Conservation (phyloP, 2,113 vertebrate genomes). For the Ceratotherium simum region DNA sequence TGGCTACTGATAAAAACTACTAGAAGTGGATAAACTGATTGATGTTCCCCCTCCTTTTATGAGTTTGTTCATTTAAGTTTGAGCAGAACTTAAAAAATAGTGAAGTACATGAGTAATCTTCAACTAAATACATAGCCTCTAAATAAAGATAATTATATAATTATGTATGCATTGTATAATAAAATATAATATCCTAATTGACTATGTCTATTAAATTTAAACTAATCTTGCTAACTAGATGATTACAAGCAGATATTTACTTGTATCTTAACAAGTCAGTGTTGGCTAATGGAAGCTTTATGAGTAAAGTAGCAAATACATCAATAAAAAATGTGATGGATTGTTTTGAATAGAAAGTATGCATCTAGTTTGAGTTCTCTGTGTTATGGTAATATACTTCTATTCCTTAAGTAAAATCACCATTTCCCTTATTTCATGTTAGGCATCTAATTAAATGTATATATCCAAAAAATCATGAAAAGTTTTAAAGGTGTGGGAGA, state of each 20-base stretch:
- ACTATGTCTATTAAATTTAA: background rate
- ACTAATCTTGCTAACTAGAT: background rate
- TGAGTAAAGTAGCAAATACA: background rate
- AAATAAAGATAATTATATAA: background rate
- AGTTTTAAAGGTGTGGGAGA: background rate
- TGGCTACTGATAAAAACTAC: background rate
- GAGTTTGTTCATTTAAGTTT: background rate
- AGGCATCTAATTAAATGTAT: background rate
- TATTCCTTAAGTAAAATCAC: background rate
- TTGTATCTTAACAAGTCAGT: background rate
- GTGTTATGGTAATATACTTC: background rate
- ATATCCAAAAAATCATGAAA: background rate
- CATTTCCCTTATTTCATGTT: background rate
- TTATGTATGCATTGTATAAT: background rate
- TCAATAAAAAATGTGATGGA: background rate
- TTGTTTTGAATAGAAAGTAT: background rate
- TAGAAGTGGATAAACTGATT: background rate
- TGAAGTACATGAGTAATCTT: background rate
- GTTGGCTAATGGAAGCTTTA: background rate
- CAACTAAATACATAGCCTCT: background rate
- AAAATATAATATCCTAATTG: background rate
- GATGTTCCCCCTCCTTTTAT: background rate
- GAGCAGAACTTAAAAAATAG: background rate
- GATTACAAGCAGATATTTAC: background rate
- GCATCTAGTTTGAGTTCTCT: background rate